phyloP scores from a whole-genome alignment of 2,888 invertebrate genomes.

The Leptinotarsa haldemani region DNA sequence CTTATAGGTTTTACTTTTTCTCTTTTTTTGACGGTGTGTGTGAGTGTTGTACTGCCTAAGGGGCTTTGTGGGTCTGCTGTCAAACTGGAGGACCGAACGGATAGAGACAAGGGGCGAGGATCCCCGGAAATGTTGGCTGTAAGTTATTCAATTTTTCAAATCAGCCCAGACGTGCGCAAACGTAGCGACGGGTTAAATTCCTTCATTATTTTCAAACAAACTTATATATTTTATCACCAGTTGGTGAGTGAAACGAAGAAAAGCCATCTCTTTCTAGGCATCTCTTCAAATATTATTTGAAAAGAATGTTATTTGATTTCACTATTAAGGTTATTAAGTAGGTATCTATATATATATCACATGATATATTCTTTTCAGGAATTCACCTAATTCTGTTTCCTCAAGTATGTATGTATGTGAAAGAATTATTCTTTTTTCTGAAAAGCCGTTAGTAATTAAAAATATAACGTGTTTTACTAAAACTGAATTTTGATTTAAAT shows the following conservation, averaged over 20 bases:
- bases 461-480: too few relatives aligned
- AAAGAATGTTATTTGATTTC: too few relatives aligned
- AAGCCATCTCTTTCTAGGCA: too few relatives aligned
- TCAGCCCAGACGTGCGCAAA: constrained; percentile 6
- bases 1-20: constrained; percentile 16
- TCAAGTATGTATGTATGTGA: too few relatives aligned
- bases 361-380: too few relatives aligned
- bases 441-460: too few relatives aligned
- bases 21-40: constrained; percentile 36
- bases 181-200: not conserved
- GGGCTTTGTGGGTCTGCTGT: constrained; percentile 45
- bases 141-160: constrained; percentile 56
- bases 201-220: not conserved
- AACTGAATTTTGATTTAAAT: too few relatives aligned
- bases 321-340: too few relatives aligned
- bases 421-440: too few relatives aligned
- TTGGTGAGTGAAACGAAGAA: not conserved
- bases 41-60: constrained; percentile 45
- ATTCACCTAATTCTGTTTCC: too few relatives aligned
- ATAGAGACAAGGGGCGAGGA: constrained; percentile 65
- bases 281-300: too few relatives aligned
- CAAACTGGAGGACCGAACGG: constrained; percentile 66
- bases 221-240: not conserved
- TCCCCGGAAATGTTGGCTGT: constrained; percentile 66
- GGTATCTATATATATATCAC: too few relatives aligned